These are phyloP conservation scores for Vanessa tameamea DNA, from an alignment of 1,140 invertebrate genomes.

Conservation along the genomic window DNA sequence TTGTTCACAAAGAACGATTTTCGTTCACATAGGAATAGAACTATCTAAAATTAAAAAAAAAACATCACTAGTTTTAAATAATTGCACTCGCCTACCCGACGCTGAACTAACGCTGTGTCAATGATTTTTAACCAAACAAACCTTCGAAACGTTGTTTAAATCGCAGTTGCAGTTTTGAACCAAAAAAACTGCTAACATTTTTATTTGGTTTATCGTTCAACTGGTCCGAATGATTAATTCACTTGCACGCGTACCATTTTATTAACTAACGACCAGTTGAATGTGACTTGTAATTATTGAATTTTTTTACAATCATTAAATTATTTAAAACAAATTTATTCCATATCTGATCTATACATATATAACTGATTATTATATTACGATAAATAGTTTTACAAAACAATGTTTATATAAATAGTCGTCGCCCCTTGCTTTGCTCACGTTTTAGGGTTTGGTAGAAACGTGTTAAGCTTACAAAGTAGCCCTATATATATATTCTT, in stretches of 20 bases:
- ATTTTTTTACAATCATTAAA: not conserved
- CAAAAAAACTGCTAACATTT: conserved; percentile 5
- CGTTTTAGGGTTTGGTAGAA: no score
- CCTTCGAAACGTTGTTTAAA: conserved; percentile 8
- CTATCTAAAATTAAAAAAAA: not conserved
- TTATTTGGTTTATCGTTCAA: conserved; percentile 14
- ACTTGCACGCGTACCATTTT: not conserved
- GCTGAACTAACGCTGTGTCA: not conserved
- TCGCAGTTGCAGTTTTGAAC: conserved; percentile 12
- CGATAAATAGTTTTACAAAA: no score
- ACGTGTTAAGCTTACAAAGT: no score
- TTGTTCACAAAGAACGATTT: not conserved
- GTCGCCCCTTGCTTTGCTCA: no score
- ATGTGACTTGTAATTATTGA: not conserved
- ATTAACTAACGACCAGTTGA: not conserved
- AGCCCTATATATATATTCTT: no score
- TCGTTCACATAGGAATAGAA: not conserved
- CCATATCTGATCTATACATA: no score
- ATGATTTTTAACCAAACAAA: conserved; percentile 14
- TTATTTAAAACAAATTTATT: not conserved
- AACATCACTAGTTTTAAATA: not conserved
- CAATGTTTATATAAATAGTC: no score
- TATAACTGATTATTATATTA: no score
- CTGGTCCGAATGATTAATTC: conserved; percentile 11
- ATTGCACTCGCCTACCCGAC: not conserved